A percentile compares a stretch with the other conserved stretches of the same genome.
These are phyloP conservation scores for Drepana arcuata DNA, from an alignment of 1,140 invertebrate genomes.

Conservation along the genomic window DNA sequence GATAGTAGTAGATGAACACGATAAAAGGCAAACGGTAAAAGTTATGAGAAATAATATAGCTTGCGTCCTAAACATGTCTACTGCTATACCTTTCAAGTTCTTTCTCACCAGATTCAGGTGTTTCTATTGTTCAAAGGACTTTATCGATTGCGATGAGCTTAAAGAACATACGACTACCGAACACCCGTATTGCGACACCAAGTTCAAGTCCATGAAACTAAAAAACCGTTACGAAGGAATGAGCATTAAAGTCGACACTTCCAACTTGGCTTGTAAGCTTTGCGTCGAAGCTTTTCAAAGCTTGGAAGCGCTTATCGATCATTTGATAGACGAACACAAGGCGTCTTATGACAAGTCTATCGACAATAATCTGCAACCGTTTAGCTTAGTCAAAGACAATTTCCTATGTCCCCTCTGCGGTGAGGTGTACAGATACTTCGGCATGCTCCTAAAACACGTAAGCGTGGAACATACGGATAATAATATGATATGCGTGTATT, in stretches of 20 bases:
- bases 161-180: constrained; percentile 23
- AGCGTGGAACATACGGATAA: no score
- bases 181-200: background rate
- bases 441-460: background rate
- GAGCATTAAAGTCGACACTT: background rate
- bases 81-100: constrained; percentile 51
- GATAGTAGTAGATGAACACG: background rate
- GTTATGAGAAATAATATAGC: constrained; percentile 43
- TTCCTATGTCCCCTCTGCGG: background rate
- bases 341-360: background rate
- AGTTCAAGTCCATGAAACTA: background rate
- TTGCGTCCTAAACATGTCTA: constrained; percentile 51
- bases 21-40: constrained; percentile 21
- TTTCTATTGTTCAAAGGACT: constrained; percentile 53
- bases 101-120: constrained; percentile 41
- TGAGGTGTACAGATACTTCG: background rate
- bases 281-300: background rate
- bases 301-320: background rate
- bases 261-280: background rate
- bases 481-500: no score
- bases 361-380: background rate
- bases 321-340: background rate
- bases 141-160: constrained; percentile 43
- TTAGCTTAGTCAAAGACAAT: background rate
- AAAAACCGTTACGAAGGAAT: background rate